Percentiles rank a stretch among this genome's conserved stretches.
These are phyloP conservation scores for Ariopsis seemanni DNA, from an alignment of 2,113 vertebrate species.

Conservation along the genomic window DNA sequence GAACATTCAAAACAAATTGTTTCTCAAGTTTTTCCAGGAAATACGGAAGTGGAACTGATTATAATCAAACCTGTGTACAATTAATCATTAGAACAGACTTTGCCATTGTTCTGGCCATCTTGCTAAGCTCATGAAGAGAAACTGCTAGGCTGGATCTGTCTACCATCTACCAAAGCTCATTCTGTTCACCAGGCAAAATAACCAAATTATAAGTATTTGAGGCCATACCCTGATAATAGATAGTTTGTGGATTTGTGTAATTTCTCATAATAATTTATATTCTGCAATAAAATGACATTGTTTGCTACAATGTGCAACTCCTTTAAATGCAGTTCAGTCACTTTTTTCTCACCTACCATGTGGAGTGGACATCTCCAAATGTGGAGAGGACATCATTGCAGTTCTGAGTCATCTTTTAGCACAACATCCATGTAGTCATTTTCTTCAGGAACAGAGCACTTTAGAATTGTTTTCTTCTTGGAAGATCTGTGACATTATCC, in stretches of 20 bases:
- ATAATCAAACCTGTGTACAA: conserved; percentile 41
- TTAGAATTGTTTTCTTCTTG: neutral
- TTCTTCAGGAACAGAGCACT: neutral
- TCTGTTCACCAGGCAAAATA: conserved; percentile 34
- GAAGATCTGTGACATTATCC: neutral
- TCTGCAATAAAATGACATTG: conserved; percentile 6
- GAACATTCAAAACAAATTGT: neutral
- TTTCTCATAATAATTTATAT: conserved; percentile 9
- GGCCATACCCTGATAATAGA: conserved; percentile 13
- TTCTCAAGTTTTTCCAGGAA: neutral
- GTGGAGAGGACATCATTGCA: neutral
- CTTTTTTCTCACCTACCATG: neutral
- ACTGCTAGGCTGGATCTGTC: conserved; percentile 26
- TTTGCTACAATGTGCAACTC: neutral
- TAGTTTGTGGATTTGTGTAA: neutral
- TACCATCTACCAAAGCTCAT: neutral
- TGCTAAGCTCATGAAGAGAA: conserved; percentile 43
- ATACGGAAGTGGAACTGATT: neutral
- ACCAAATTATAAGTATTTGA: neutral
- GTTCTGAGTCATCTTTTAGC: neutral
- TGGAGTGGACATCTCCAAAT: neutral
- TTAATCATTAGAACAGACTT: conserved; percentile 40
- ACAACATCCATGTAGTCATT: neutral
- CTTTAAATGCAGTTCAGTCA: neutral
- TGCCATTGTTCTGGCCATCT: conserved; percentile 37